Evolutionary conservation across 2,888 invertebrate species (phyloP).

Genomic region (Drosophila borealis): DNA sequence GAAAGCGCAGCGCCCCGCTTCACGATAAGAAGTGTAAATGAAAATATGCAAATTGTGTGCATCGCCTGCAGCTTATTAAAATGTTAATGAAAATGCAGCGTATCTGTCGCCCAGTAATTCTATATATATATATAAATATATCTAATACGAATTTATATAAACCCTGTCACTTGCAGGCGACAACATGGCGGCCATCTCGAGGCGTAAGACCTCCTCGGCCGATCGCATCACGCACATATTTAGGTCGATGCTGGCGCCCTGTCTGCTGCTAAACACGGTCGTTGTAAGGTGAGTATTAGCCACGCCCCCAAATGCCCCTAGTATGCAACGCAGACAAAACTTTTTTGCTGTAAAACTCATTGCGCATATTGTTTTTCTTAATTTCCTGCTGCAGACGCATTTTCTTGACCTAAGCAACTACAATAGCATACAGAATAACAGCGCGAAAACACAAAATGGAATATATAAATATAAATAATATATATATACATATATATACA

Average conservation of each 20-base stretch:
- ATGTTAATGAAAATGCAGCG: constrained; percentile 60
- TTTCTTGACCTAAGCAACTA: constrained; percentile 81
- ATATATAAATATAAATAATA: constrained; percentile 18
- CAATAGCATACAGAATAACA: constrained; percentile 29
- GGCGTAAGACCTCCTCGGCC: constrained; percentile 88
- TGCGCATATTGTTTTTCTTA: constrained; percentile 23
- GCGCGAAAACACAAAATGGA: constrained; percentile 33
- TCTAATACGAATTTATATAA: constrained; percentile 54
- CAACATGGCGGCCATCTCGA: constrained; percentile 95
- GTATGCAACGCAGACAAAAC: no score
- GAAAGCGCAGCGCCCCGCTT: constrained; percentile 21
- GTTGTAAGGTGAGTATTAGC: constrained; percentile 82
- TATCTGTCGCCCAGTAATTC: constrained; percentile 33
- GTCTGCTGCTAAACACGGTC: constrained; percentile 84
- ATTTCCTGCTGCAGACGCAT: constrained; percentile 70
- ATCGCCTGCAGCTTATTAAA: constrained; percentile 70
- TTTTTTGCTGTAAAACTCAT: neutral
- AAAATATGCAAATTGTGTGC: constrained; percentile 71
- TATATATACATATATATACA: constrained; percentile 23
- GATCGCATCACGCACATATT: constrained; percentile 85
- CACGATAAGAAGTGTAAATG: constrained; percentile 74
- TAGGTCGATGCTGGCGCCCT: constrained; percentile 84
- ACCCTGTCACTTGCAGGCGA: constrained; percentile 87
- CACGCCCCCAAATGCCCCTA: no score
- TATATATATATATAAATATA: constrained; percentile 30